Evolutionary conservation across 2,888 invertebrate genomes (phyloP), one percentile per base, ranked within the genome.

Genomic region (Meteorus cinctellus): DNA sequence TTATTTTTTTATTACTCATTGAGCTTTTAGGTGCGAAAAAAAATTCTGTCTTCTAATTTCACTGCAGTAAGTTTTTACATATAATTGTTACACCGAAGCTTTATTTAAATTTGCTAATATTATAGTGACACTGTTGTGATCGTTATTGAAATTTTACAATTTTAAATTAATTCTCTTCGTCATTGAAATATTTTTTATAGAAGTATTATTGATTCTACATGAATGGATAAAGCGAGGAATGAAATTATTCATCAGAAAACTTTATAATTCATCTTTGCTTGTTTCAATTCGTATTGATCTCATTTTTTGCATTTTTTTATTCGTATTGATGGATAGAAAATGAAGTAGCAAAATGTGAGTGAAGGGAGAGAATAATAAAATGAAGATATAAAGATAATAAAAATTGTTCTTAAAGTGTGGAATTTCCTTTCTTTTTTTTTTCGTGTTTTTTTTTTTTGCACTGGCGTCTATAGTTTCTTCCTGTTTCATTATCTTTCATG

Each of bases 81-180:
- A 4, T 19, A 51, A 4, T 1, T 16, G 19, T 19, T 24, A 8
- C 34, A 34, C 8, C 8, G 5, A 60, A 60, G 4, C n/a, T 55
- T 24, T 19, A 19, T 60, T 60, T 24, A n/a, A 27, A 19, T 12
- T 24, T 8, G 60, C 3, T 3, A n/a, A 70, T 19, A 48, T 70
- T 36, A 8, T 19, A 2, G 48, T 34, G n/a, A 51, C 29, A n/a
- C 31, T 48, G 14, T 51, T 65, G 27, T 19, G 31, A 12, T 45
- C n/a, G 29, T 62, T 12, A 71, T 29, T 19, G 36, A 14, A 4
- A 70, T 41, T 70, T 71, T 27, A 10, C 27, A 6, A 45, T 65
- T 41, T 4, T 16, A 3, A 63, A 63, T 74, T 68, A 63, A 74
- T 69, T 34, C 34, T 70, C 36, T 70, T 63, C 14, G 62, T 51